A percentile compares a stretch with the other conserved stretches of the same genome.
Conservation (phyloP, 2,797 vertebrate species). For the Semaprochilodus insignis region DNA sequence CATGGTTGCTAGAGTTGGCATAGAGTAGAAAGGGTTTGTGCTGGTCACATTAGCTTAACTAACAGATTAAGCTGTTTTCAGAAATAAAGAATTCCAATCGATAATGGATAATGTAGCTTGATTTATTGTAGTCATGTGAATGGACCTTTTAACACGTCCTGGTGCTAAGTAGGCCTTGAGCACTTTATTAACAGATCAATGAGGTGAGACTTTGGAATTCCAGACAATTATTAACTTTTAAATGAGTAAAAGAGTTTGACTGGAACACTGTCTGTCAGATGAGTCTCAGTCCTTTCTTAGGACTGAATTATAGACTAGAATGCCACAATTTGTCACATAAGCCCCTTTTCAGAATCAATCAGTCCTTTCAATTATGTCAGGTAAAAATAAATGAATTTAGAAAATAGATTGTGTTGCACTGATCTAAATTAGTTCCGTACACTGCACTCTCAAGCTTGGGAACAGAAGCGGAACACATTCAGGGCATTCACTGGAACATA, state of each 20-base stretch:
- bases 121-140: conserved; percentile 5
- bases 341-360: not conserved
- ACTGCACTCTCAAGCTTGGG: not conserved
- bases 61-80: not conserved
- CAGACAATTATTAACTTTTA: conserved; percentile 4
- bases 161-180: not conserved
- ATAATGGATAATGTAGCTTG: not conserved
- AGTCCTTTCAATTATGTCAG: not conserved
- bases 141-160: conserved; percentile 2
- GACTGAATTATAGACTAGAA: not conserved
- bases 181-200: not conserved
- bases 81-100: not conserved
- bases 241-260: not conserved
- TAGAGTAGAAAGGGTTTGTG: not conserved
- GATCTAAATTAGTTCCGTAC: not conserved
- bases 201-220: not conserved
- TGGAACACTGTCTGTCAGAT: not conserved
- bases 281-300: not conserved
- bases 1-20: not conserved
- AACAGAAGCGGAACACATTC: not conserved
- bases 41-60: not conserved
- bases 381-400: not conserved
- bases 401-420: not conserved
- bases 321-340: not conserved
- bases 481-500: not conserved